These are phyloP conservation scores for Alloscopus bannaensis DNA, from an alignment of 2,888 invertebrate species.

Conservation along the genomic window DNA sequence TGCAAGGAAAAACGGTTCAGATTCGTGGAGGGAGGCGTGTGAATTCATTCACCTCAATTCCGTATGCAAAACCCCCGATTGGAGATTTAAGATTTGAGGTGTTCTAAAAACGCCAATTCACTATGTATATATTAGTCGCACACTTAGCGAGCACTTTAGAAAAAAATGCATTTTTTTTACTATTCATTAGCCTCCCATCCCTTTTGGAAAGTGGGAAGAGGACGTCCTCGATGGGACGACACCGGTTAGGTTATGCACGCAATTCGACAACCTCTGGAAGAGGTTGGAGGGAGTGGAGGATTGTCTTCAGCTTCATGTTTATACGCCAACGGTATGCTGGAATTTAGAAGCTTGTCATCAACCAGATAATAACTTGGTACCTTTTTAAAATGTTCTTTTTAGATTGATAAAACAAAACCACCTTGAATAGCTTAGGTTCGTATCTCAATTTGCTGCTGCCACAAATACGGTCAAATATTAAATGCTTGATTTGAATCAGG, in stretches of 20 bases:
- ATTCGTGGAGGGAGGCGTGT: constrained; percentile 35
- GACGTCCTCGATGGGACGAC: constrained; percentile 48
- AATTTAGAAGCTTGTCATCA: neutral
- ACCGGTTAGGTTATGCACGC: constrained; percentile 40
- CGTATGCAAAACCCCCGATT: constrained; percentile 41
- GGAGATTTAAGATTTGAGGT: constrained; percentile 53
- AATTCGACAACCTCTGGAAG: constrained; percentile 37
- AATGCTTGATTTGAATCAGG: constrained; percentile 35
- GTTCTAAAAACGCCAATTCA: neutral
- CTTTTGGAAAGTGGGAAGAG: constrained; percentile 55
- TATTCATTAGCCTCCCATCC: constrained; percentile 54
- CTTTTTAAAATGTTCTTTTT: neutral
- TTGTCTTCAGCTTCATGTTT: constrained; percentile 35
- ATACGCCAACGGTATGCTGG: constrained; percentile 41
- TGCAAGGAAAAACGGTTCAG: constrained; percentile 31
- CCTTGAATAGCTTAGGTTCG: neutral
- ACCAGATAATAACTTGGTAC: neutral
- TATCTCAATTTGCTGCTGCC: neutral
- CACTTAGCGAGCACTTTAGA: neutral
- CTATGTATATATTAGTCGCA: neutral
- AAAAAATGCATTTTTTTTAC: constrained; percentile 9
- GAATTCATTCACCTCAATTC: constrained; percentile 44
- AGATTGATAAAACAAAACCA: constrained; percentile 26
- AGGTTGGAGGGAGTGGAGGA: constrained; percentile 42
- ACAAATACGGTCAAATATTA: neutral